A percentile compares a stretch with the other conserved stretches of the same genome.
These are phyloP conservation scores for Ernsta delagoae DNA, from an alignment of 2,888 invertebrate genomes.

Conservation along the genomic window DNA sequence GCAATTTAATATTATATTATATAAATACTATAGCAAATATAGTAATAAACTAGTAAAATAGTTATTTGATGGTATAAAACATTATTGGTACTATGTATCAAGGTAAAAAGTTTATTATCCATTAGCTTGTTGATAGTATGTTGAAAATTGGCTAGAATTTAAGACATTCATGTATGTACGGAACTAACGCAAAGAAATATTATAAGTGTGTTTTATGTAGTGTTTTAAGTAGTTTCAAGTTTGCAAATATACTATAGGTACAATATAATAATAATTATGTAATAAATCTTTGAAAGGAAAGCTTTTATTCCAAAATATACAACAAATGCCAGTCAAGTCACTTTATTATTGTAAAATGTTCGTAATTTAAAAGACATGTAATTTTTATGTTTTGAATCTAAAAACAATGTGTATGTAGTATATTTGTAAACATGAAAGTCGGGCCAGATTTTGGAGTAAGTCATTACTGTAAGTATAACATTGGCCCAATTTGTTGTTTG, in stretches of 20 bases:
- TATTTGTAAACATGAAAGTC: slow-evolving; percentile 57
- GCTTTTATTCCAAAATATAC: not conserved
- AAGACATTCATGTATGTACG: slow-evolving; percentile 7
- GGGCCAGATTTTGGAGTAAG: slow-evolving; percentile 67
- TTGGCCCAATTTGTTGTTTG: slow-evolving; percentile 74
- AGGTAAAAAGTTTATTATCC: slow-evolving; percentile 45
- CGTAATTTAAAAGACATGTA: no score
- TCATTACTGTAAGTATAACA: slow-evolving; percentile 66
- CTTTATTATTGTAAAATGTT: no score
- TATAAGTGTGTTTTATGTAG: slow-evolving; percentile 17
- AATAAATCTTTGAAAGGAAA: not conserved
- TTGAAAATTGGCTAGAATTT: slow-evolving; percentile 18
- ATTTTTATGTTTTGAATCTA: not conserved
- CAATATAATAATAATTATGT: no score
- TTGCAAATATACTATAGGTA: slow-evolving; percentile 33
- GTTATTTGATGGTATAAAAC: slow-evolving; percentile 54
- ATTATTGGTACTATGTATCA: slow-evolving; percentile 72
- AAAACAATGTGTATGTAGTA: slow-evolving; percentile 46
- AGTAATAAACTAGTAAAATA: slow-evolving; percentile 39
- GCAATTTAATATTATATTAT: not conserved
- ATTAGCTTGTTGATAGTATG: slow-evolving; percentile 33
- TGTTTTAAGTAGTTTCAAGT: no score
- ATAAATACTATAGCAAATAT: slow-evolving; percentile 9
- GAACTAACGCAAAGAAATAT: slow-evolving; percentile 11
- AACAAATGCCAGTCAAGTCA: no score